phyloP scores from a whole-genome alignment of 2,888 invertebrate genomes.

The Amiota minor region DNA sequence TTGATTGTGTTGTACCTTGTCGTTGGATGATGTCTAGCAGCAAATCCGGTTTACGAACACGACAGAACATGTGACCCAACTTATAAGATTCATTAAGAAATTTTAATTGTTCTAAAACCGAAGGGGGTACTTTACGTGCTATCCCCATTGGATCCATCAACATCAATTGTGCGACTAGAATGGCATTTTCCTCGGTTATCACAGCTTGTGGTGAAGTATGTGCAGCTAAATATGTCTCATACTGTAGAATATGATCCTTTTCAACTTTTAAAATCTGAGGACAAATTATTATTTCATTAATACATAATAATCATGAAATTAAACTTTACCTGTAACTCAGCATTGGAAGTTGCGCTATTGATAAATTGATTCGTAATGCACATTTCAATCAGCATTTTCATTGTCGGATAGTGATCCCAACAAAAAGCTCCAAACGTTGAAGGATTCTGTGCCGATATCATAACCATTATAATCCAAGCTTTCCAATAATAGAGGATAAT shows the following conservation, averaged over 20 bases:
- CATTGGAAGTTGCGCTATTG: conserved; percentile 77
- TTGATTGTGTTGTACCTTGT: conserved; percentile 90
- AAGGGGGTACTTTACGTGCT: conserved; percentile 85
- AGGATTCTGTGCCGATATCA: conserved; percentile 95
- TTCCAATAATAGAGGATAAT: conserved; percentile 97
- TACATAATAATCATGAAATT: neutral
- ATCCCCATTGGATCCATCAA: conserved; percentile 89
- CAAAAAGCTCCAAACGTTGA: conserved; percentile 87
- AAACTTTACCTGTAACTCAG: conserved; percentile 77
- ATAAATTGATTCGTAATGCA: conserved; percentile 87
- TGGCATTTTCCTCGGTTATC: conserved; percentile 91
- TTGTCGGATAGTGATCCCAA: conserved; percentile 92
- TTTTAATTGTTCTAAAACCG: conserved; percentile 85
- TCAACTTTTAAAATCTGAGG: conserved; percentile 78
- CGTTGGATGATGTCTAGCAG: conserved; percentile 93
- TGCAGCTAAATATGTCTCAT: conserved; percentile 93
- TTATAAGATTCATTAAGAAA: conserved; percentile 84
- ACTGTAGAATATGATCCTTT: conserved; percentile 86
- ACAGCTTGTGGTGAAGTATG: conserved; percentile 86
- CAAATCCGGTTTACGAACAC: conserved; percentile 91
- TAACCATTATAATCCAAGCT: conserved; percentile 89
- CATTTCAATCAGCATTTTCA: conserved; percentile 94
- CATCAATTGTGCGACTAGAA: conserved; percentile 88
- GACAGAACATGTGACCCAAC: conserved; percentile 90
- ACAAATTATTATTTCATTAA: too few species aligned